Evolutionary conservation across 2,113 vertebrate genomes (phyloP), one percentile per base, ranked within the genome.

Genomic region (Phalacrocorax carbo): DNA sequence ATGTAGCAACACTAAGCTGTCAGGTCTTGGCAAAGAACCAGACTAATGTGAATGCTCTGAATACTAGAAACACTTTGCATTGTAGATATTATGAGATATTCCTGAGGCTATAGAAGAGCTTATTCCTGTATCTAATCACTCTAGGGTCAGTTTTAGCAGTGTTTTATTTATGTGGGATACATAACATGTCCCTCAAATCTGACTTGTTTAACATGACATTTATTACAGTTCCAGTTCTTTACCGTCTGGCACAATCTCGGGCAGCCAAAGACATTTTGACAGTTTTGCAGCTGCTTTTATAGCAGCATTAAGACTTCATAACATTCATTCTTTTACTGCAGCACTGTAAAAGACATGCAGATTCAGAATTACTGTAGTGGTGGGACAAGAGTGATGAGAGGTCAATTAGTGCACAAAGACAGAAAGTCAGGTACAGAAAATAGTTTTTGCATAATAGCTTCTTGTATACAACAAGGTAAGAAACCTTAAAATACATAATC

Each of bases 21-120:
- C 80, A 78, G 60, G 40, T 60, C 21, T 88, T 94, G 93, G 96
- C 95, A 94, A 61, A 86, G 83, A 94, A 82, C 73, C 91, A 89
- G 57, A 57, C 34, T 69, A 68, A 49, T 30, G 30, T 25, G 80
- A 88, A 64, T 88, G 80, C 72, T 87, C 73, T 58, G 77, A 87
- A 69, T 95, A 87, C 92, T 94, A 86, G 72, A 79, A 94, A 85
- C 52, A 58, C 38, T 97, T 89, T 87, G 89, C 73, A 60, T 55
- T 85, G 86, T 68, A 89, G 70, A 89, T 86, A 68, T 15, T 75
- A 36, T 79, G 86, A 49, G 65, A 89, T 87, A 48, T 54, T 94
- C 84, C 80, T 32, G 40, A 79, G 83, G 69, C 80, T 93, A 48
- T 69, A 94, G 77, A 65, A 92, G 23, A 88, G 61, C 61, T 94